Evolutionary conservation across 2,113 vertebrate species (phyloP).

Genomic region (Poeciliopsis retropinna): DNA sequence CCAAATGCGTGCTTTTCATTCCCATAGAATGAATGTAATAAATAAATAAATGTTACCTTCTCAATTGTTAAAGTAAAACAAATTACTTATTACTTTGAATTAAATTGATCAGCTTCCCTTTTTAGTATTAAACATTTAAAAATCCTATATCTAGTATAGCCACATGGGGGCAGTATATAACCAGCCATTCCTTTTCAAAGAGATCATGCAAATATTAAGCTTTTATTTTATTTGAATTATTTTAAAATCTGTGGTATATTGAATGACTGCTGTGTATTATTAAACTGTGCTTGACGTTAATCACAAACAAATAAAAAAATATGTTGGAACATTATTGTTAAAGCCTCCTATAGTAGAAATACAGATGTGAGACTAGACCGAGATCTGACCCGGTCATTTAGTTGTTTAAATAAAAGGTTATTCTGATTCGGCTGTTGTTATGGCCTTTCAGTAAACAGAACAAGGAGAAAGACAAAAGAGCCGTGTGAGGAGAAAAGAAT

Average conservation of each 20-base stretch:
- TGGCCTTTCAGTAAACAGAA: too few species aligned
- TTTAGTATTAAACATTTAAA: not conserved
- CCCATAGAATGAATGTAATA: too few species aligned
- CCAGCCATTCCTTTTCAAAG: not conserved
- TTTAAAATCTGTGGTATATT: not conserved
- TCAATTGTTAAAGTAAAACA: not conserved
- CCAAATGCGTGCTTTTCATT: too few species aligned
- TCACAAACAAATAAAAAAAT: not conserved
- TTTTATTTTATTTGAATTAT: not conserved
- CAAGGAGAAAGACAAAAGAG: not conserved
- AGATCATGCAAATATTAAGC: not conserved
- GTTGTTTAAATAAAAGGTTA: not conserved
- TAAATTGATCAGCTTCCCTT: not conserved
- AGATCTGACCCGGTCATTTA: not conserved
- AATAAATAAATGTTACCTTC: too few species aligned
- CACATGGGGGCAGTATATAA: constrained; percentile 55
- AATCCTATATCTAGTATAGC: not conserved
- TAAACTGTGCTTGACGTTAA: not conserved
- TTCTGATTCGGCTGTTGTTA: not conserved
- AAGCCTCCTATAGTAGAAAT: not conserved
- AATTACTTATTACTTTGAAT: not conserved
- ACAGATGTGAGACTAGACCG: not conserved
- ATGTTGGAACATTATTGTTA: not conserved
- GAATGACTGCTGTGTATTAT: not conserved
- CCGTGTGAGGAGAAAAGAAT: not conserved